Base-by-base conservation (phyloP, 1,140 invertebrate species). In the Drosophila biarmipes region DNA sequence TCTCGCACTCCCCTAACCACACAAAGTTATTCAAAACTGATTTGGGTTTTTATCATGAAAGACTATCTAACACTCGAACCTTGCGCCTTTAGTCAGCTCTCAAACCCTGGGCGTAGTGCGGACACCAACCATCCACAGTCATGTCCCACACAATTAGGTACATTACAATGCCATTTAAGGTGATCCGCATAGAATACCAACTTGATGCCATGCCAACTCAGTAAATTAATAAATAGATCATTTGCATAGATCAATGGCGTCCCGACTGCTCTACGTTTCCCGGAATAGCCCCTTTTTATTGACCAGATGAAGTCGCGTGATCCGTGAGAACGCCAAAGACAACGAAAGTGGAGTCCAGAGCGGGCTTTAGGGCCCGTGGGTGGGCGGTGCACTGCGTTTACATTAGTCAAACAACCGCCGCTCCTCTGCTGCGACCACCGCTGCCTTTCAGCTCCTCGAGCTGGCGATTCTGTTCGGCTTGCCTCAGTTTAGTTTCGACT, bases 401-500 rank as follows among this genome's bases (percentile, higher is more conserved):
- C 48, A 37, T 40, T 62, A 15, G 14, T 24, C 17, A 31, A 62
- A 58, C n/a, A 61, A 57, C 15, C 34, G 24, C n/a, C 21, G 58
- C 27, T 46, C 17, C 53, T 53, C 55, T 48, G 55, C 55, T 34
- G 37, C 31, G 21, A 48, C 5, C 40, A n/a, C n/a, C 24, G 5
- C 10, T 53, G 31, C 4, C n/a, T 57, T 57, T 21, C 17, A 31
- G 57, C 57, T 54, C 57, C 21, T 59, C 57, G 35, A 38, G 34
- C 57, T 29, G 53, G 31, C 53, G 58, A 62, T 62, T 62, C 27
- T 51, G 48, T 29, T 8, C 6, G 62, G 17, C 29, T 46, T 27
- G 42, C n/a, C 51, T 48, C 51, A 56, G 51, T 71, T 69, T 35
- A 34, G 19, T 38, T 71, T 71, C 51, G 69, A 48, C 67, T 34